Percentiles rank a stretch among this genome's conserved stretches.
phyloP scores from a whole-genome alignment of 1,140 invertebrate genomes.

The Tenebrio molitor region DNA sequence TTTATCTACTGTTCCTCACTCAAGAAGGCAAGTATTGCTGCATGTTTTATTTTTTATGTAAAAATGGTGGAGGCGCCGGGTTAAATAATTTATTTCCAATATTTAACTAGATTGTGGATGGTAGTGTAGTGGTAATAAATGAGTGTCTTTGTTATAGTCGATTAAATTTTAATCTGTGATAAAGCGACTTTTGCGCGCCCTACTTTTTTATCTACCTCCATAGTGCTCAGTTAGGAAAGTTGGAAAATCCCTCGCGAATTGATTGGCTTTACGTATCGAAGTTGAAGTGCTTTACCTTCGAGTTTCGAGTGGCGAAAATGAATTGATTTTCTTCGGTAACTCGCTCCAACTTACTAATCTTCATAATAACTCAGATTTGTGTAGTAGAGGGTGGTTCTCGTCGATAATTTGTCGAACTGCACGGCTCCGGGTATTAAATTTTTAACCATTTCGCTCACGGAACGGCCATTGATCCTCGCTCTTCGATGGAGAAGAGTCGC shows the following conservation, averaged over 20 bases:
- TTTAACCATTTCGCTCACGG: slow-evolving; percentile 61
- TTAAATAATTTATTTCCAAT: too few relatives aligned
- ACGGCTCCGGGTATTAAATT: slow-evolving; percentile 55
- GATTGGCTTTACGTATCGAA: slow-evolving; percentile 58
- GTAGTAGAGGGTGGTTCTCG: slow-evolving; percentile 3
- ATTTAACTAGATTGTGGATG: too few relatives aligned
- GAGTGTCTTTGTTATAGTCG: too few relatives aligned
- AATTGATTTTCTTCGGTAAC: slow-evolving; percentile 51
- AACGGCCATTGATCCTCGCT: slow-evolving; percentile 61
- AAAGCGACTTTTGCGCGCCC: slow-evolving; percentile 22
- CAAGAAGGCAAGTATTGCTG: slow-evolving; percentile 54
- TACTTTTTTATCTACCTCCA: slow-evolving; percentile 39
- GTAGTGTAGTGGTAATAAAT: too few relatives aligned
- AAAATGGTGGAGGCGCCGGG: too few relatives aligned
- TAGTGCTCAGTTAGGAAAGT: slow-evolving; percentile 50
- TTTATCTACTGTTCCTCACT: slow-evolving; percentile 64
- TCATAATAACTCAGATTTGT: slow-evolving; percentile 39
- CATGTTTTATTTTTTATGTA: not conserved
- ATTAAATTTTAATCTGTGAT: slow-evolving; percentile 43
- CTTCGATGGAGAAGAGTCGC: slow-evolving; percentile 49
- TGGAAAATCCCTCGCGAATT: slow-evolving; percentile 53
- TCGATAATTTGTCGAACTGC: slow-evolving; percentile 32
- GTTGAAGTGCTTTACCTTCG: slow-evolving; percentile 52
- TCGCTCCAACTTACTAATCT: slow-evolving; percentile 37
- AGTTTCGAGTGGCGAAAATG: slow-evolving; percentile 42